Evolutionary conservation across 1,140 invertebrate genomes (phyloP).

Genomic region (Drosophila tsacasi): DNA sequence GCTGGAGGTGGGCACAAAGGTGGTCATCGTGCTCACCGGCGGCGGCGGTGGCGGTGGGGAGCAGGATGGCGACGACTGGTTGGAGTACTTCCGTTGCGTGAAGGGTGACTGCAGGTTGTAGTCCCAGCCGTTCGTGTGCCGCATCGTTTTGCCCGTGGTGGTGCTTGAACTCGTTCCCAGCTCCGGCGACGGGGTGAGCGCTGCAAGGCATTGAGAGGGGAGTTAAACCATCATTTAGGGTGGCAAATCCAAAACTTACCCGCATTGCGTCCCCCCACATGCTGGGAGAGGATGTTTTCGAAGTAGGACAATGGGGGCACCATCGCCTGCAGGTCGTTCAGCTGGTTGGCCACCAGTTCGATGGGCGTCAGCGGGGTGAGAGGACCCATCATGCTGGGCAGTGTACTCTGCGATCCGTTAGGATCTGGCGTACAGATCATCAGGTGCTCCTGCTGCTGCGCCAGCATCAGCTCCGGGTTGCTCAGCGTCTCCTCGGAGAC

Average conservation of each 20-base stretch:
- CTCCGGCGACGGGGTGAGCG: conserved; percentile 65
- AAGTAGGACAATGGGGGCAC: conserved; percentile 83
- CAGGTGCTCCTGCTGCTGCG: conserved; percentile 62
- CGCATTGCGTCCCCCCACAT: conserved; percentile 61
- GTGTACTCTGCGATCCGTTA: conserved; percentile 73
- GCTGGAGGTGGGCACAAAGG: conserved; percentile 62
- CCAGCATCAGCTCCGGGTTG: conserved; percentile 85
- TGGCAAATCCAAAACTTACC: conserved; percentile 13
- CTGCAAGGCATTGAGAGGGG: conserved; percentile 13
- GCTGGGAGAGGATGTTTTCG: conserved; percentile 78
- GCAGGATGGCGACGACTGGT: conserved; percentile 44
- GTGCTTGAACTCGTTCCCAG: conserved; percentile 72
- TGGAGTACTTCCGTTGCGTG: conserved; percentile 74
- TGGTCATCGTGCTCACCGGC: conserved; percentile 48
- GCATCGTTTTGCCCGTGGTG: conserved; percentile 71
- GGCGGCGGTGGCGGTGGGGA: conserved; percentile 57
- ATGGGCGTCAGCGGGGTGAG: conserved; percentile 78
- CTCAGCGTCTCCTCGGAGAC: conserved; percentile 90
- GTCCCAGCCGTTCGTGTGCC: conserved; percentile 82
- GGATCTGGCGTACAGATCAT: conserved; percentile 60
- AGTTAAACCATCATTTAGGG: background rate
- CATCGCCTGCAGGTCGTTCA: conserved; percentile 78
- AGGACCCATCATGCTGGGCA: conserved; percentile 75
- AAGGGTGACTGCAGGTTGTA: conserved; percentile 82
- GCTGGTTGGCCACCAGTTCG: conserved; percentile 79